Conservation (phyloP, 2,888 invertebrate genomes). For the Dastarcus helophoroides region DNA sequence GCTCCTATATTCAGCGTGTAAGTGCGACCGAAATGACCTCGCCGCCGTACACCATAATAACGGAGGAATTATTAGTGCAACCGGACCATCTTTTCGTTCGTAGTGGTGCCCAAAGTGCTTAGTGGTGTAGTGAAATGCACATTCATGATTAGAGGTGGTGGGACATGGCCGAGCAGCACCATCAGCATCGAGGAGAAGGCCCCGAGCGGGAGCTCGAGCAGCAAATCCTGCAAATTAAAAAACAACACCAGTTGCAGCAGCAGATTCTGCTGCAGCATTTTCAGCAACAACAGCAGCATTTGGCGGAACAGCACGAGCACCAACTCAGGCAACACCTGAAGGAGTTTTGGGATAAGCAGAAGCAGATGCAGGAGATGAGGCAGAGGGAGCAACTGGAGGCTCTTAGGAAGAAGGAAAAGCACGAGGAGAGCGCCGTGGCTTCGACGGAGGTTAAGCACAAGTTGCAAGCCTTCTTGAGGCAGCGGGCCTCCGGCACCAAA, state of each 20-base stretch:
- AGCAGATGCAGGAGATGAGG: conserved; percentile 59
- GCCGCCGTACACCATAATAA: conserved; percentile 25
- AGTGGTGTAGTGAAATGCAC: conserved; percentile 2
- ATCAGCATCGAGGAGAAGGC: no score
- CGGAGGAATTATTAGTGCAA: neutral
- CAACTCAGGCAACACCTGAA: conserved; percentile 81
- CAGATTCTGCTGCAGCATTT: conserved; percentile 84
- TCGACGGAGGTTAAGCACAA: conserved; percentile 95
- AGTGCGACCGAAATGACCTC: conserved; percentile 37
- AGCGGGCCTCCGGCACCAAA: conserved; percentile 33
- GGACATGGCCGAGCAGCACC: conserved; percentile 33
- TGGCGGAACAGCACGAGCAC: conserved; percentile 83
- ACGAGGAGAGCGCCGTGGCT: conserved; percentile 91
- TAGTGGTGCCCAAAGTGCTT: neutral
- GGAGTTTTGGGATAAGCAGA: conserved; percentile 87
- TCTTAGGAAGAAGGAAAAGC: conserved; percentile 85
- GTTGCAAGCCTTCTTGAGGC: conserved; percentile 57
- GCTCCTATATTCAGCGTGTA: conserved; percentile 22
- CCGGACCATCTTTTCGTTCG: no score
- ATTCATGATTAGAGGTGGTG: conserved; percentile 17
- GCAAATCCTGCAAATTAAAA: conserved; percentile 67
- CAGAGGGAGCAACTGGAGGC: conserved; percentile 77
- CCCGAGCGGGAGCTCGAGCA: conserved; percentile 38
- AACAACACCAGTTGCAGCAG: conserved; percentile 87
- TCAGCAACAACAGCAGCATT: conserved; percentile 82